These are phyloP conservation scores for Galerucella nymphaeae DNA, from an alignment of 2,888 invertebrate species.

Conservation along the genomic window DNA sequence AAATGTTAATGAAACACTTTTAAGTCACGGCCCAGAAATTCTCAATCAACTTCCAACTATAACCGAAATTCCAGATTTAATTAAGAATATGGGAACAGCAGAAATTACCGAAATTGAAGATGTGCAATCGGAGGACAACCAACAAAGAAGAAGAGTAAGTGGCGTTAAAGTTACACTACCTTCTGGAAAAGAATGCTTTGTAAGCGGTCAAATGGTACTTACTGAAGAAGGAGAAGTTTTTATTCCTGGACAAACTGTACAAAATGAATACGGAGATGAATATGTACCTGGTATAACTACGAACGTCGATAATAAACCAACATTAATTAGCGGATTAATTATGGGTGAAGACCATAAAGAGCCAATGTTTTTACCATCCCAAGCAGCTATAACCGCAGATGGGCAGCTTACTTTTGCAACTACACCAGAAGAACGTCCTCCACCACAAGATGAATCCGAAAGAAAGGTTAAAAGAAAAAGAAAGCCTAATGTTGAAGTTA, in stretches of 20 bases:
- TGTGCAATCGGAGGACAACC: slow-evolving; percentile 52
- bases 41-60: slow-evolving; percentile 72
- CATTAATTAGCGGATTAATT: slow-evolving; percentile 79
- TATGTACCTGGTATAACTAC: slow-evolving; percentile 82
- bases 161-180: slow-evolving; percentile 67
- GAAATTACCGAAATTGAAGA: slow-evolving; percentile 70
- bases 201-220: slow-evolving; percentile 78
- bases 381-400: slow-evolving; percentile 71
- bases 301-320: slow-evolving; percentile 74
- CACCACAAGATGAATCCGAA: slow-evolving; percentile 55
- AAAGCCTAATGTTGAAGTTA: slow-evolving; percentile 45
- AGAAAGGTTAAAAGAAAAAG: slow-evolving; percentile 51
- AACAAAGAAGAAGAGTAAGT: slow-evolving; percentile 53
- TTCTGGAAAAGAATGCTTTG: slow-evolving; percentile 76
- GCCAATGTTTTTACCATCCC: slow-evolving; percentile 77
- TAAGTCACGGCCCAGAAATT: slow-evolving; percentile 66
- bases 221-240: slow-evolving; percentile 78
- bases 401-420: slow-evolving; percentile 63
- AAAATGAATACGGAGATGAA: slow-evolving; percentile 74
- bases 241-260: slow-evolving; percentile 80
- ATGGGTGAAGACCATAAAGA: slow-evolving; percentile 70
- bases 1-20: slow-evolving; percentile 71
- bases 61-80: slow-evolving; percentile 73
- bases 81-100: slow-evolving; percentile 72
- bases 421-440: slow-evolving; percentile 60